Percentiles rank a stretch among this genome's conserved stretches.
These are phyloP conservation scores for Holocentrus rufus DNA, from an alignment of 2,797 vertebrate species.

Conservation along the genomic window DNA sequence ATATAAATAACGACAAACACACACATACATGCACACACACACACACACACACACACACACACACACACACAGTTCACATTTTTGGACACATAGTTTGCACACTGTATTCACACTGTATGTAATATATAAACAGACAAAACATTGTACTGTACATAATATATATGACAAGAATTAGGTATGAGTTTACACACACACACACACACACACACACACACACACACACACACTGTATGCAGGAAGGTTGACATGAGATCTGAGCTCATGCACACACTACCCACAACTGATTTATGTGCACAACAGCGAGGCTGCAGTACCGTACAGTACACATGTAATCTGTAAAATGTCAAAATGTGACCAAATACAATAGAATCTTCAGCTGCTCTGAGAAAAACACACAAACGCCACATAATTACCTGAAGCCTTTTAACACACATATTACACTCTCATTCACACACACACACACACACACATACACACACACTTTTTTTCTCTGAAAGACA, in stretches of 20 bases:
- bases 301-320: conserved; percentile 33
- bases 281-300: conserved; percentile 61
- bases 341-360: conserved; percentile 70
- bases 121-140: conserved; percentile 74
- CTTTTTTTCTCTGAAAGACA: conserved; percentile 58
- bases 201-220: conserved; percentile 46
- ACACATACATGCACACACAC: conserved; percentile 48
- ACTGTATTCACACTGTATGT: conserved; percentile 78
- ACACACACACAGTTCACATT: conserved; percentile 51
- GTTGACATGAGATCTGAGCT: conserved; percentile 59
- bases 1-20: conserved; percentile 31
- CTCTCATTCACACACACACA: conserved; percentile 24
- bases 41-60: conserved; percentile 30
- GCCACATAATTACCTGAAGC: conserved; percentile 66
- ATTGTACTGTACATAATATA: conserved; percentile 83
- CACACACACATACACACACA: conserved; percentile 46
- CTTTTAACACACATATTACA: conserved; percentile 58
- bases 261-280: conserved; percentile 55
- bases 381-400: conserved; percentile 50
- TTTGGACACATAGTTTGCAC: conserved; percentile 71
- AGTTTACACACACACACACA: conserved; percentile 69
- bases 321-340: conserved; percentile 46
- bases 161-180: conserved; percentile 76
- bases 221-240: conserved; percentile 64
- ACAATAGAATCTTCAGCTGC: conserved; percentile 58